These are phyloP conservation scores for Dasypogon diadema DNA, from an alignment of 2,888 invertebrate genomes.

Conservation along the genomic window DNA sequence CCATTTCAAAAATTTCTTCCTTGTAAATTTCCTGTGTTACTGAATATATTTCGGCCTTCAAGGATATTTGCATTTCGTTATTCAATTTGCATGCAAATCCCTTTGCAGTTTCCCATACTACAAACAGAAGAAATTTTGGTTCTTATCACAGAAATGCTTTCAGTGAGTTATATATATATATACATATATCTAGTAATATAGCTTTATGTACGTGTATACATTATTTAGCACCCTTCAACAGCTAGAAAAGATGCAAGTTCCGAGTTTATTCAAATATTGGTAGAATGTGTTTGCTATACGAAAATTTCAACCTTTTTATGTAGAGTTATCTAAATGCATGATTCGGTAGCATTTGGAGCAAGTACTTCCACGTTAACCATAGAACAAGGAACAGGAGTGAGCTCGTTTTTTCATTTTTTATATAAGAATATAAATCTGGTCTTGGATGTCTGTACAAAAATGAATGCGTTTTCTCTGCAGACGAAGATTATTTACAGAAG, in stretches of 20 bases:
- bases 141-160: conserved; percentile 5
- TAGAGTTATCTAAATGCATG: conserved; percentile 44
- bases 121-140: not conserved
- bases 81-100: conserved; percentile 52
- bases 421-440: too few relatives aligned
- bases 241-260: not conserved
- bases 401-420: too few relatives aligned
- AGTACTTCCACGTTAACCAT: too few relatives aligned
- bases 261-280: conserved; percentile 12
- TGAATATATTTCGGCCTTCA: conserved; percentile 5
- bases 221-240: too few relatives aligned
- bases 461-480: too few relatives aligned
- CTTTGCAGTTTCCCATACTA: conserved; percentile 35
- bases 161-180: too few relatives aligned
- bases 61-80: conserved; percentile 50
- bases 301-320: conserved; percentile 24
- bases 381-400: too few relatives aligned
- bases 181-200: too few relatives aligned
- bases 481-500: too few relatives aligned
- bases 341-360: conserved; percentile 45
- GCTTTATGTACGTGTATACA: too few relatives aligned
- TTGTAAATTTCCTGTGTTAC: conserved; percentile 27
- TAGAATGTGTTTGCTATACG: conserved; percentile 1
- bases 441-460: too few relatives aligned
- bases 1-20: conserved; percentile 47